These are phyloP conservation scores for Dipodomys spectabilis DNA, from an alignment of 2,113 vertebrate genomes.

Conservation along the genomic window DNA sequence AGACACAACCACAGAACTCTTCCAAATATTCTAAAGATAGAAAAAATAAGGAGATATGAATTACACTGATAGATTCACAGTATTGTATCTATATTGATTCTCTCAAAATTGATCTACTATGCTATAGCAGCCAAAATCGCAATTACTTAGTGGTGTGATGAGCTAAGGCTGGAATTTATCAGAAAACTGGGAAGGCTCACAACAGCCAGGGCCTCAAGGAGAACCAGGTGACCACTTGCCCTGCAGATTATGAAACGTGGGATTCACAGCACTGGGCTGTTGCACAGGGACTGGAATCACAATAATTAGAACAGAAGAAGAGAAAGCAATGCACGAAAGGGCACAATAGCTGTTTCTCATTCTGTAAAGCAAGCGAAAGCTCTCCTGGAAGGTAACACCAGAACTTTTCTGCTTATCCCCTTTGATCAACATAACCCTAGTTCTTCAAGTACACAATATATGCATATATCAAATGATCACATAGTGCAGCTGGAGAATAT, in stretches of 20 bases:
- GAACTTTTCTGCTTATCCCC: neutral
- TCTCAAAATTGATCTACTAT: conserved; percentile 8
- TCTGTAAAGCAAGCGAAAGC: neutral
- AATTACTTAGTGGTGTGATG: neutral
- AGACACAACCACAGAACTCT: neutral
- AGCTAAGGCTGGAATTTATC: neutral
- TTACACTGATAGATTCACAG: neutral
- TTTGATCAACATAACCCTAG: neutral
- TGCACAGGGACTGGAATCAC: neutral
- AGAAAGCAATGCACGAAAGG: neutral
- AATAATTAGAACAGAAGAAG: neutral
- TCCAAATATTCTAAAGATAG: neutral
- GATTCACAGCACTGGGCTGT: rapidly evolving
- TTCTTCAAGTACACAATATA: too few species aligned
- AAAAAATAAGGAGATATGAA: neutral
- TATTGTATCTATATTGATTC: neutral
- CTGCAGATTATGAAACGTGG: neutral
- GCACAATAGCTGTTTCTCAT: neutral
- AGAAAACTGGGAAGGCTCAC: neutral
- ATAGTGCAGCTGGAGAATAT: neutral
- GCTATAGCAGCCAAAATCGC: neutral
- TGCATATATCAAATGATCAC: neutral
- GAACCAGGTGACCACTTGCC: neutral
- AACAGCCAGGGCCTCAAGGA: neutral
- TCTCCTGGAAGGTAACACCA: neutral